Evolutionary conservation across 2,113 vertebrate genomes (phyloP).

Genomic region (Corythornis vintsioides): DNA sequence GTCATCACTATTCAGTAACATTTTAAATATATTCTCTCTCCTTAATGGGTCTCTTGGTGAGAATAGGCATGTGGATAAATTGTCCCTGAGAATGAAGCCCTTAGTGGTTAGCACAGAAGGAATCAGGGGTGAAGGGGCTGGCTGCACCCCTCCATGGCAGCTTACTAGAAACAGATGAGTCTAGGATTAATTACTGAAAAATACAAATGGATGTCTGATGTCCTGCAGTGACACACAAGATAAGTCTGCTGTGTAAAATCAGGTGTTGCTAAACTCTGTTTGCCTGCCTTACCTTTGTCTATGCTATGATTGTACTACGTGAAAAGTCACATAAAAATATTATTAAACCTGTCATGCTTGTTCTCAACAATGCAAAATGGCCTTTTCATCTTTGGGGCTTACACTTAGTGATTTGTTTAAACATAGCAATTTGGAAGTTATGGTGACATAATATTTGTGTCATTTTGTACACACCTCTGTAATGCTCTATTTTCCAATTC

Average conservation of each 20-base stretch:
- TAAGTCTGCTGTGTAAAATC: fast-evolving
- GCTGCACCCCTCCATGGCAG: not conserved
- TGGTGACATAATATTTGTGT: not conserved
- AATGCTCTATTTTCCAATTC: not conserved
- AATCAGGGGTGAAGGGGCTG: not conserved
- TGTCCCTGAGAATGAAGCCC: not conserved
- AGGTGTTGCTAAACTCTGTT: not conserved
- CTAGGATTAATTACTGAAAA: not conserved
- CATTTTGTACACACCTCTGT: not conserved
- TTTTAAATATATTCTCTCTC: not conserved
- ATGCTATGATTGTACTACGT: no score
- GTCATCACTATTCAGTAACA: not conserved
- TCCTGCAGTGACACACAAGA: fast-evolving
- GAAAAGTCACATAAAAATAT: not conserved
- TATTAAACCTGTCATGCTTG: not conserved
- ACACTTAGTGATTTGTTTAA: not conserved
- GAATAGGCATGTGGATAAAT: not conserved
- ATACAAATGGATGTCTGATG: not conserved
- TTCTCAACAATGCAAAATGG: not conserved
- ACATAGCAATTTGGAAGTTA: not conserved
- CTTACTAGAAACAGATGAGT: not conserved
- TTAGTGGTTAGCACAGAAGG: fast-evolving
- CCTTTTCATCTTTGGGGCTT: not conserved
- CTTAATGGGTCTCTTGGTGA: not conserved
- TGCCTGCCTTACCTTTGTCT: not conserved